phyloP scores from a whole-genome alignment of 2,888 invertebrate species.

The Eupithecia inturbata region DNA sequence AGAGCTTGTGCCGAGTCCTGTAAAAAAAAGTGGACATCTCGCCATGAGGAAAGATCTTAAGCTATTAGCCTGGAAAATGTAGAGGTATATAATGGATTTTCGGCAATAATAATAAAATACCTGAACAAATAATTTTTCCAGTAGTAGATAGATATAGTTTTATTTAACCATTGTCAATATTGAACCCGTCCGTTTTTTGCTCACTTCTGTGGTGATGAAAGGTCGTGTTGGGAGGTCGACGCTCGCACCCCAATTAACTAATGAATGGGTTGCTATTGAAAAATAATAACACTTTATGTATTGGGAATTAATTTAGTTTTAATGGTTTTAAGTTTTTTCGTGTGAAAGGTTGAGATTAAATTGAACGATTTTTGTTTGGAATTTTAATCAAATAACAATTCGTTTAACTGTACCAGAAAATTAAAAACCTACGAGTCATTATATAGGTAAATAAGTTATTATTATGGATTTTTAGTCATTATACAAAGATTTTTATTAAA shows the following conservation, averaged over 20 bases:
- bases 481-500: background rate
- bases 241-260: constrained; percentile 60
- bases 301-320: constrained; percentile 24
- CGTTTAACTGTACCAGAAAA: background rate
- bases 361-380: background rate
- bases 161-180: constrained; percentile 34
- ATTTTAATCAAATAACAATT: background rate
- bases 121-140: background rate
- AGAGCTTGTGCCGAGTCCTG: too few species aligned
- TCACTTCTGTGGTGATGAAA: constrained; percentile 54
- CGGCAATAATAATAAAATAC: background rate
- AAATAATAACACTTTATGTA: constrained; percentile 31
- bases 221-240: constrained; percentile 62
- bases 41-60: too few species aligned
- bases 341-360: background rate
- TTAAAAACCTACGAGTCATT: too few species aligned
- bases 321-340: constrained; percentile 12
- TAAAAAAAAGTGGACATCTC: too few species aligned
- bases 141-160: background rate
- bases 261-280: constrained; percentile 50
- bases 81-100: background rate
- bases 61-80: background rate
- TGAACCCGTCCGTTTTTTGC: constrained; percentile 62
- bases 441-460: too few species aligned
- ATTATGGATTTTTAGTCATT: background rate